Percentiles rank a stretch among this genome's conserved stretches.
Conservation (phyloP, 2,888 invertebrate genomes). For the Ctena decussata region DNA sequence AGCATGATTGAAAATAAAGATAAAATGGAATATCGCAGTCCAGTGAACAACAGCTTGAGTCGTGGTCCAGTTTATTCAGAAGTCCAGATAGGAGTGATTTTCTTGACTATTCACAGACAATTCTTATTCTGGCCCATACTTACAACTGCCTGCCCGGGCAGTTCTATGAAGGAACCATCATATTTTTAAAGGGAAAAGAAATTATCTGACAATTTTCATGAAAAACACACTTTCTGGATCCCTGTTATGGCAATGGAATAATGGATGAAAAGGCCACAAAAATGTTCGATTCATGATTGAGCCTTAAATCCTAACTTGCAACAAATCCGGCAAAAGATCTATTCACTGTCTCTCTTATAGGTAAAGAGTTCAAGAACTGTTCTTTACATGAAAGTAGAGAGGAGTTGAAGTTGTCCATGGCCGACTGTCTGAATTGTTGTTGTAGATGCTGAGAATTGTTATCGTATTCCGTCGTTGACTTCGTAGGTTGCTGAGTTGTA, state of each 20-base stretch:
- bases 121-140: too few relatives aligned
- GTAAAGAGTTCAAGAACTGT: slow-evolving; percentile 71
- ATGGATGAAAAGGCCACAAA: slow-evolving; percentile 20
- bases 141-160: too few relatives aligned
- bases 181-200: too few relatives aligned
- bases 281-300: slow-evolving; percentile 17
- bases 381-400: slow-evolving; percentile 69
- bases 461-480: neutral
- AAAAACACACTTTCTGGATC: too few relatives aligned
- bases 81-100: too few relatives aligned
- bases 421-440: neutral
- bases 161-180: too few relatives aligned
- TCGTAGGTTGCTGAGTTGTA: slow-evolving; percentile 9
- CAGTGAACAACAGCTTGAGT: slow-evolving; percentile 67
- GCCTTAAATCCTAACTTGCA: slow-evolving; percentile 69
- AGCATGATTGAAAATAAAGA: slow-evolving; percentile 62
- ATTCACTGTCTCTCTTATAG: slow-evolving; percentile 25
- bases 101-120: too few relatives aligned
- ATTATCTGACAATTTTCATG: too few relatives aligned
- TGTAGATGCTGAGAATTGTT: neutral
- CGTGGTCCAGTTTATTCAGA: slow-evolving; percentile 58
- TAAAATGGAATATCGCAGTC: slow-evolving; percentile 72
- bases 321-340: slow-evolving; percentile 26
- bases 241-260: slow-evolving; percentile 24
- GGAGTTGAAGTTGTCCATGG: slow-evolving; percentile 35